A percentile compares a stretch with the other conserved stretches of the same genome.
Evolutionary conservation across 2,888 invertebrate genomes (phyloP).

Genomic region (Athalia circularis): DNA sequence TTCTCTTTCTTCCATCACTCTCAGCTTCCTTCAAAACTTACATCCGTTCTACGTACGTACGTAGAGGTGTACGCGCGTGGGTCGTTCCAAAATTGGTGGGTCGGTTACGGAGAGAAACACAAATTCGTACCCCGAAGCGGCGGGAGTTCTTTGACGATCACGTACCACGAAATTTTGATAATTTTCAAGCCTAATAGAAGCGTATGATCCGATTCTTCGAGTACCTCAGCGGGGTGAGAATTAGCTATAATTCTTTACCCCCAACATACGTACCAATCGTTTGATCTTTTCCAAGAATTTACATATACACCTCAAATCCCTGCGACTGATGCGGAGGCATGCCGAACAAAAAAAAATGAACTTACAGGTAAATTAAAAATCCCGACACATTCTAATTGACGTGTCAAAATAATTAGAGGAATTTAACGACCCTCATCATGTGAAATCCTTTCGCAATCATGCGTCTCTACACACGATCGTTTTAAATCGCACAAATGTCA

Average conservation of each 20-base stretch:
- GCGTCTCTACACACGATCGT: neutral
- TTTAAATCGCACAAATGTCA: neutral
- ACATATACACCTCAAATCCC: neutral
- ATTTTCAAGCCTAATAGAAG: conserved; percentile 34
- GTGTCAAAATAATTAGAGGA: conserved; percentile 24
- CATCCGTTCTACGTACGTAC: no score
- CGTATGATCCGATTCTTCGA: conserved; percentile 38
- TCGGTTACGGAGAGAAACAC: conserved; percentile 30
- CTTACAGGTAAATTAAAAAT: no score
- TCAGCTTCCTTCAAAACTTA: neutral
- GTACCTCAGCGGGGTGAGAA: neutral
- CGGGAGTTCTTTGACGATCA: conserved; percentile 36
- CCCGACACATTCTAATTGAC: conserved; percentile 13
- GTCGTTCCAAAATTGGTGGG: conserved; percentile 45
- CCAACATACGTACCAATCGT: neutral
- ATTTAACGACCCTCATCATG: neutral
- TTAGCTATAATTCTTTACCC: neutral
- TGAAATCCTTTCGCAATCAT: neutral
- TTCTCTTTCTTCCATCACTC: conserved; percentile 47
- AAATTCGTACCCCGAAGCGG: conserved; percentile 40
- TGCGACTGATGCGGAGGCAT: neutral
- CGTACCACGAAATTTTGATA: conserved; percentile 34
- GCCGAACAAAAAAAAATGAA: neutral
- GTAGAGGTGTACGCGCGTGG: conserved; percentile 22
- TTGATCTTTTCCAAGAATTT: conserved; percentile 37